phyloP scores from a whole-genome alignment of 2,113 vertebrate genomes.

The Marmota flaviventris region DNA sequence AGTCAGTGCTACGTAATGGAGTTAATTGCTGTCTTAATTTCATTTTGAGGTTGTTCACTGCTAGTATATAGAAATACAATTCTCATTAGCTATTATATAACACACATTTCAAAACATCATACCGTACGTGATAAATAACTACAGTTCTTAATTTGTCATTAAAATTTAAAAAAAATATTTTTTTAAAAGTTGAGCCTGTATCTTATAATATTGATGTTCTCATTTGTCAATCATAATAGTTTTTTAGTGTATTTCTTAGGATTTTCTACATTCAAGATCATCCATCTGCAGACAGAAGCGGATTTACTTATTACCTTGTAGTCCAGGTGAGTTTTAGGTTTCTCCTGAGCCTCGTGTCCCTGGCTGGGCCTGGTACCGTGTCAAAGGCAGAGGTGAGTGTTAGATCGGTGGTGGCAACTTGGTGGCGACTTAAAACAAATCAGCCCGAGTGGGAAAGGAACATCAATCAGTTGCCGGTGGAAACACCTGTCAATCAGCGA shows the following conservation, averaged over 20 bases:
- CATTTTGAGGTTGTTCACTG: not conserved
- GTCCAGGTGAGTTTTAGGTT: too few relatives aligned
- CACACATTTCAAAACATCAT: not conserved
- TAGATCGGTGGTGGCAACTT: too few relatives aligned
- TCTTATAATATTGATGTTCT: not conserved
- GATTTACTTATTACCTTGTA: not conserved
- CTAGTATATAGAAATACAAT: not conserved
- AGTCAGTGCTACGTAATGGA: not conserved
- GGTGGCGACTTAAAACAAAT: too few relatives aligned
- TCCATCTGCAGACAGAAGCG: too few relatives aligned
- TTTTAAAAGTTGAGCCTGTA: not conserved
- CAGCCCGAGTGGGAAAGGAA: too few relatives aligned
- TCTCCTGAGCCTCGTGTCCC: not conserved
- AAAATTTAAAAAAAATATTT: not conserved
- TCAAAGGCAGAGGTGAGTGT: not conserved
- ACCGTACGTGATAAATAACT: too few relatives aligned
- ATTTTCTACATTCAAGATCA: not conserved
- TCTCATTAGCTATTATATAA: not conserved
- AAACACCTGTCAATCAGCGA: too few relatives aligned
- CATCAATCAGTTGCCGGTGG: too few relatives aligned
- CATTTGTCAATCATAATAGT: not conserved
- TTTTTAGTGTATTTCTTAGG: not conserved
- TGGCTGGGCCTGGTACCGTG: fast-evolving
- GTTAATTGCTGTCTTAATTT: not conserved
- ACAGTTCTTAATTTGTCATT: not conserved